Evolutionary conservation across 1,140 invertebrate genomes (phyloP).

Genomic region (Colletes gigas): DNA sequence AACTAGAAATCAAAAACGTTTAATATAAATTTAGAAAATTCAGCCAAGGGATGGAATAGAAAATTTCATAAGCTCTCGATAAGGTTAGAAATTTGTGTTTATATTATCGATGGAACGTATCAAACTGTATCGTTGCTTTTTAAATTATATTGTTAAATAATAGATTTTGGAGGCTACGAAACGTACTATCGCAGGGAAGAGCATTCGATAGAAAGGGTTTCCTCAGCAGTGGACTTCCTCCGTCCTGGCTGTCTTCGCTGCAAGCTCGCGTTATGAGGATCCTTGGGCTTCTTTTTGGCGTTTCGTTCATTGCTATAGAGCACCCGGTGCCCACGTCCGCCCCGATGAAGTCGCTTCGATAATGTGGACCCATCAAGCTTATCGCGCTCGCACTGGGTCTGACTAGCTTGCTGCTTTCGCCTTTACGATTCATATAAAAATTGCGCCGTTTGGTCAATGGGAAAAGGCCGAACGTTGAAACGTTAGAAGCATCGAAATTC

Average conservation of each 20-base stretch:
- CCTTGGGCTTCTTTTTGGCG: conserved; percentile 83
- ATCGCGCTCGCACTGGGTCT: conserved; percentile 75
- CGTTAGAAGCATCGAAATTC: background rate
- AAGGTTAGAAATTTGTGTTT: too few species aligned
- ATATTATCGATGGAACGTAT: too few species aligned
- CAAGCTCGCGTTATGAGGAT: conserved; percentile 87
- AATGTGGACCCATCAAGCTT: conserved; percentile 71
- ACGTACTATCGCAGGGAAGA: conserved; percentile 72
- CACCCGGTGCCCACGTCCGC: conserved; percentile 53
- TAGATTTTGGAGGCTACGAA: too few species aligned
- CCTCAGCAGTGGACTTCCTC: conserved; percentile 70
- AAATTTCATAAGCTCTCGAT: too few species aligned
- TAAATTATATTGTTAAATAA: too few species aligned
- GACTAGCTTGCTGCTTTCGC: conserved; percentile 69
- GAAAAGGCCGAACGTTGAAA: background rate
- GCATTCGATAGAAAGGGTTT: conserved; percentile 54
- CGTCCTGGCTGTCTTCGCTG: conserved; percentile 84
- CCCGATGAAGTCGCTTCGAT: conserved; percentile 70
- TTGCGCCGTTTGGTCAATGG: background rate
- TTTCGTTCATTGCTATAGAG: conserved; percentile 54
- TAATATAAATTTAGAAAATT: too few species aligned
- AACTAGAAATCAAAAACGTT: too few species aligned
- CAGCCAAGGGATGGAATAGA: too few species aligned
- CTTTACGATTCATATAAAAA: conserved; percentile 38
- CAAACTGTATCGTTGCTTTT: too few species aligned